A percentile compares a stretch with the other conserved stretches of the same genome.
Conservation (phyloP, 1,140 invertebrate genomes). For the Saccostrea echinata region DNA sequence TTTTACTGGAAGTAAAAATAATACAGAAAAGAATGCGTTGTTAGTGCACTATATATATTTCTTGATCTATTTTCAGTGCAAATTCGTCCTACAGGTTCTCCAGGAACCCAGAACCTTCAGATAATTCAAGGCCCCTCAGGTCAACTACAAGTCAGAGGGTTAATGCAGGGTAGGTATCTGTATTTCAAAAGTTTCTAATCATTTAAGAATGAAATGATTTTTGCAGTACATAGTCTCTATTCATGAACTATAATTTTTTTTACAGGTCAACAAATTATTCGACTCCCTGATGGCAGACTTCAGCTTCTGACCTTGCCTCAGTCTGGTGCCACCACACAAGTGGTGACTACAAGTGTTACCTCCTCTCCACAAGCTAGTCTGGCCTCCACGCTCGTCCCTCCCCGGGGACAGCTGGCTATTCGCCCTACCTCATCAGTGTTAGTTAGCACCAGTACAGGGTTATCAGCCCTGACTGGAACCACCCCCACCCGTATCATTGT, state of each 20-base stretch:
- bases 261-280: conserved; percentile 92
- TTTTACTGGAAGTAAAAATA: not conserved
- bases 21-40: not conserved
- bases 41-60: not conserved
- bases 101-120: conserved; percentile 85
- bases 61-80: not conserved
- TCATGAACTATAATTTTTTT: conserved; percentile 36
- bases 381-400: conserved; percentile 16
- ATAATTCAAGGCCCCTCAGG: conserved; percentile 94
- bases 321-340: conserved; percentile 22
- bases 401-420: conserved; percentile 42
- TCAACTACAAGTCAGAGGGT: conserved; percentile 93
- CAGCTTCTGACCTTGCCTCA: conserved; percentile 88
- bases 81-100: conserved; percentile 49
- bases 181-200: not conserved
- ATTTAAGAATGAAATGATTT: not conserved
- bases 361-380: conserved; percentile 36
- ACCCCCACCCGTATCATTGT: conserved; percentile 56
- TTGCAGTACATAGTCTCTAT: not conserved
- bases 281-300: conserved; percentile 95
- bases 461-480: conserved; percentile 9
- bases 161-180: conserved; percentile 85
- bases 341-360: conserved; percentile 2
- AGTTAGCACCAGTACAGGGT: conserved; percentile 32
- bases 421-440: conserved; percentile 44